A percentile compares a stretch with the other conserved stretches of the same genome.
Conservation (phyloP, 2,797 vertebrate genomes). For the Calcarius lapponicus region DNA sequence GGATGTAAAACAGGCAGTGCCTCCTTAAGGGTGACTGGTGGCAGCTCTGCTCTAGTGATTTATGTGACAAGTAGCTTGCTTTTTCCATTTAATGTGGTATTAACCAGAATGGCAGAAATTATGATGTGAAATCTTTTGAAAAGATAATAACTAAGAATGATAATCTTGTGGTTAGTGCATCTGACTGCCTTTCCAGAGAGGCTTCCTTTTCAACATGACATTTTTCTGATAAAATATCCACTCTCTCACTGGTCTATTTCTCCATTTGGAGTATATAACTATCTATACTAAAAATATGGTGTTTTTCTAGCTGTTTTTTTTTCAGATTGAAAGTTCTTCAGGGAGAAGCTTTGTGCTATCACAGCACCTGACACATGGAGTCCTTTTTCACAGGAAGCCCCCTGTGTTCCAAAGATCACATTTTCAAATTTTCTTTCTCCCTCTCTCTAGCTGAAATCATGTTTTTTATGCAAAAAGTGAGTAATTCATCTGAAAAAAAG, state of each 20-base stretch:
- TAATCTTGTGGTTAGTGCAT: neutral
- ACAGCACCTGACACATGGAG: neutral
- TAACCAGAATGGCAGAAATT: neutral
- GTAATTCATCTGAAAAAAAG: neutral
- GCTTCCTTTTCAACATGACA: neutral
- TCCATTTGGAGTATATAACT: neutral
- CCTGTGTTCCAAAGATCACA: neutral
- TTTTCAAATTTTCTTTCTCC: neutral
- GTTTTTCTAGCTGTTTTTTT: neutral
- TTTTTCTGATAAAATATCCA: neutral
- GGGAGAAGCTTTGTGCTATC: neutral
- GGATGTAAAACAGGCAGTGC: neutral
- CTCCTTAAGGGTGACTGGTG: neutral
- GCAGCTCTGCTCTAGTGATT: neutral
- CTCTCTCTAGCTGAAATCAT: neutral
- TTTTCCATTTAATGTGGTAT: neutral
- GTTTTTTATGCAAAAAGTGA: neutral
- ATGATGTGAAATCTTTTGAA: constrained; percentile 24
- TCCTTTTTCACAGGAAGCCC: neutral
- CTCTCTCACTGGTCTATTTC: neutral
- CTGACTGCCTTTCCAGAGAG: neutral
- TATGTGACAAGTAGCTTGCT: neutral
- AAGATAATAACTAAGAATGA: neutral
- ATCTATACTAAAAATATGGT: neutral
- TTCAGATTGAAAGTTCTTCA: neutral